Evolutionary conservation across 2,888 invertebrate genomes (phyloP).

Genomic region (Rugalucina vietnamica): DNA sequence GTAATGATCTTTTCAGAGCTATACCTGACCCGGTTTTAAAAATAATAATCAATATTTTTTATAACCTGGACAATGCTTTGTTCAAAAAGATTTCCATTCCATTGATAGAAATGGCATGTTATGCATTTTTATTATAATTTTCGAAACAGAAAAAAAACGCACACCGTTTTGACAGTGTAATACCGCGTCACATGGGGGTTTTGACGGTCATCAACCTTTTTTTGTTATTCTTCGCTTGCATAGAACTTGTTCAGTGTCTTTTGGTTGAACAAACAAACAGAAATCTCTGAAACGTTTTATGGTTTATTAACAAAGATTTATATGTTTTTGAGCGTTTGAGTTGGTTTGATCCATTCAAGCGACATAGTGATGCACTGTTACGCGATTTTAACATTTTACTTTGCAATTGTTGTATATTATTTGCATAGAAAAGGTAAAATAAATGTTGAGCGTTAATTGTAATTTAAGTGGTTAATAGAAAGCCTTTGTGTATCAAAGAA

Average conservation of each 20-base stretch:
- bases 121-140: background rate
- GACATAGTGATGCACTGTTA: background rate
- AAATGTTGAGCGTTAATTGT: too few species aligned
- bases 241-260: background rate
- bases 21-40: too few species aligned
- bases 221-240: background rate
- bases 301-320: slow-evolving; percentile 7
- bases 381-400: background rate
- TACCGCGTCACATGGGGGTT: background rate
- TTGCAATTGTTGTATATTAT: background rate
- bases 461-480: too few species aligned
- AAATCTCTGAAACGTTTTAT: background rate
- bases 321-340: background rate
- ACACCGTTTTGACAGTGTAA: background rate
- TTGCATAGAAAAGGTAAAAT: background rate
- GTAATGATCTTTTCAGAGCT: too few species aligned
- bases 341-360: background rate
- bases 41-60: too few species aligned
- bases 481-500: background rate
- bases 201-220: background rate
- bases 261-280: background rate
- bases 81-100: background rate
- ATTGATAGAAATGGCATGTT: background rate
- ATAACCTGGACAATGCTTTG: background rate
- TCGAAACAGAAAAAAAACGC: too few species aligned